A percentile compares a stretch with the other conserved stretches of the same genome.
phyloP scores from a whole-genome alignment of 2,797 vertebrate genomes.

The Sebastolobus altivelis region DNA sequence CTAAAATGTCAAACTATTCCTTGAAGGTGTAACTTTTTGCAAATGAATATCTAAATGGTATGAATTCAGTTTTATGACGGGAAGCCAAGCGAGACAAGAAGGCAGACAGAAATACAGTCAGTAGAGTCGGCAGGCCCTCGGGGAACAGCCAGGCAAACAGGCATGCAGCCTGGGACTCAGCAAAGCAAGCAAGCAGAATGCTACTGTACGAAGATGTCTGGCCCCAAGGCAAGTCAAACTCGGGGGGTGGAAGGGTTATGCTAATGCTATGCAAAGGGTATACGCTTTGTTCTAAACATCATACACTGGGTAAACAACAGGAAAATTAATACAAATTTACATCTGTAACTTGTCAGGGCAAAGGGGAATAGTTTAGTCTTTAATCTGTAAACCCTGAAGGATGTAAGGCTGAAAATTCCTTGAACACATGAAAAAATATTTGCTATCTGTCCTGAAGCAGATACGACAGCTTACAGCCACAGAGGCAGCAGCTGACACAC shows the following conservation, averaged over 20 bases:
- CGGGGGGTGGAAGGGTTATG: constrained; percentile 73
- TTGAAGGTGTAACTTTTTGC: neutral
- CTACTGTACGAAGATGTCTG: constrained; percentile 34
- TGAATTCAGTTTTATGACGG: constrained; percentile 13
- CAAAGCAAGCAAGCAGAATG: constrained; percentile 50
- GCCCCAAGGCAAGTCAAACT: constrained; percentile 61
- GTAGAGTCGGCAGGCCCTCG: neutral
- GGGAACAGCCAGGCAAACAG: constrained; percentile 45
- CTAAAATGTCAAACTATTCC: neutral
- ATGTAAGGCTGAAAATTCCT: constrained; percentile 9
- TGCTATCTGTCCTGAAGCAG: constrained; percentile 35
- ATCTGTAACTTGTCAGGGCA: constrained; percentile 31
- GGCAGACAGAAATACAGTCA: constrained; percentile 30
- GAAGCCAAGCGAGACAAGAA: neutral
- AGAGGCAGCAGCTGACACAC: constrained; percentile 42
- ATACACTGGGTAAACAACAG: constrained; percentile 26
- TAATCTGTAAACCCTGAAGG: constrained; percentile 21
- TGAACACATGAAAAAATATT: constrained; percentile 23
- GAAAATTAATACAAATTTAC: constrained; percentile 26
- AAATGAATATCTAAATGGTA: neutral
- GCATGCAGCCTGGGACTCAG: constrained; percentile 53
- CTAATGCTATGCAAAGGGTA: constrained; percentile 57
- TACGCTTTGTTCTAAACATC: constrained; percentile 49
- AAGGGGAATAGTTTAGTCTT: constrained; percentile 22
- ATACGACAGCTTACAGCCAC: constrained; percentile 48